phyloP scores from a whole-genome alignment of 30 jellyfish, hydroid and myxozoan genomes.

The Sanderia malayensis region DNA sequence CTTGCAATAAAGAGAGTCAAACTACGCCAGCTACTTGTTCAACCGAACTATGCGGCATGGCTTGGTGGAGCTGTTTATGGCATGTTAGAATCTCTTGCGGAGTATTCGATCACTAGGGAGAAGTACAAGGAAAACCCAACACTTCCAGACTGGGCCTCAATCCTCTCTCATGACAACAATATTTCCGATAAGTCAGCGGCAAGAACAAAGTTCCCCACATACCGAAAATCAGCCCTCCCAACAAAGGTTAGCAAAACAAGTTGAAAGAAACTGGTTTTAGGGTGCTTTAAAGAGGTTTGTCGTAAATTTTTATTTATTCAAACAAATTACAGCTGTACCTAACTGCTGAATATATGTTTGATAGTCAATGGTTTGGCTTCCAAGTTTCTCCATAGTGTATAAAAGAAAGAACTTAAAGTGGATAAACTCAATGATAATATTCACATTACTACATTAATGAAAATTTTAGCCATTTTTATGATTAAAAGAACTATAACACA shows the following conservation, averaged over 20 bases:
- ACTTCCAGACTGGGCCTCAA: constrained; percentile 94
- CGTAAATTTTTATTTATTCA: too few relatives aligned
- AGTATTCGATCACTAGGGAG: constrained; percentile 78
- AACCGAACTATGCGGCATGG: constrained; percentile 87
- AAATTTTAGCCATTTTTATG: too few relatives aligned
- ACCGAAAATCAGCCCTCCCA: constrained; percentile 62
- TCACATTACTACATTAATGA: too few relatives aligned
- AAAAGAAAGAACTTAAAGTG: too few relatives aligned
- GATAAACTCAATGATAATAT: too few relatives aligned
- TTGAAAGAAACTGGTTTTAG: not conserved
- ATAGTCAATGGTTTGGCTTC: too few relatives aligned
- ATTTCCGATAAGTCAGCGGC: constrained; percentile 42
- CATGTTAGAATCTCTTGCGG: constrained; percentile 77
- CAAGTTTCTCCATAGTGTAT: too few relatives aligned
- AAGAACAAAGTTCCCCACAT: constrained; percentile 64
- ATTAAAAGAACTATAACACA: too few relatives aligned
- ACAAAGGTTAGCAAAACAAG: constrained; percentile 6
- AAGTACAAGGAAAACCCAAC: constrained; percentile 55
- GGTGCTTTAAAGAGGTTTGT: too few relatives aligned
- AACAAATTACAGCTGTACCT: too few relatives aligned
- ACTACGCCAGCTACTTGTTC: constrained; percentile 76
- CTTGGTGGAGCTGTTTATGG: constrained; percentile 97
- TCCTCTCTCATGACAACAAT: constrained; percentile 31
- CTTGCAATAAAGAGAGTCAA: constrained; percentile 60
- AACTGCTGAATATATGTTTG: too few relatives aligned